Evolutionary conservation across 1,140 invertebrate genomes (phyloP).

Genomic region (Portunus trituberculatus): DNA sequence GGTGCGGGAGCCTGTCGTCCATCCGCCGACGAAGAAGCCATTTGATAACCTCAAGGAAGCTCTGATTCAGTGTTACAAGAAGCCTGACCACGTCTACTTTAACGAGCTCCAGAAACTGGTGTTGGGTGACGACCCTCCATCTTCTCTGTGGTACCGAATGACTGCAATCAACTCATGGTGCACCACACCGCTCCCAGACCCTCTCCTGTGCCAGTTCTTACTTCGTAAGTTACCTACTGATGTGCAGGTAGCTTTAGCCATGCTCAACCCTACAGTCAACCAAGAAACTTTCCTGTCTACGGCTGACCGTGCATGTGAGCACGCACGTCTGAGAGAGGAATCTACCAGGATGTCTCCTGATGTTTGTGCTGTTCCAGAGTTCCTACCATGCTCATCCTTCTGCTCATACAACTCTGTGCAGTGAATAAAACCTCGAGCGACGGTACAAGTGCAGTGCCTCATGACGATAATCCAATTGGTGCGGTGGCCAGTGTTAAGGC

Average conservation of each 20-base stretch:
- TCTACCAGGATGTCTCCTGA: too few species aligned
- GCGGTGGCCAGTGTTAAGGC: too few species aligned
- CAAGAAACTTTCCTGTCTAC: too few species aligned
- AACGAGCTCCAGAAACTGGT: not conserved
- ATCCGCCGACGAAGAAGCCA: not conserved
- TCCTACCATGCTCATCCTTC: too few species aligned
- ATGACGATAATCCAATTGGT: too few species aligned
- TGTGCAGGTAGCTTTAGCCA: not conserved
- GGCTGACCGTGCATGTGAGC: too few species aligned
- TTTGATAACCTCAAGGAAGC: conserved; percentile 29
- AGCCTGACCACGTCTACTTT: not conserved
- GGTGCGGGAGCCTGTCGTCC: not conserved
- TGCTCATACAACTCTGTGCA: too few species aligned
- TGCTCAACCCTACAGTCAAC: too few species aligned
- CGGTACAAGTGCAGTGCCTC: too few species aligned
- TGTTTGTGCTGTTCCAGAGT: too few species aligned
- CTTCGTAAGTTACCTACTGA: not conserved
- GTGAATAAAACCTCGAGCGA: too few species aligned
- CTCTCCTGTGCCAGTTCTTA: conserved; percentile 10
- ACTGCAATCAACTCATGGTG: conserved; percentile 17
- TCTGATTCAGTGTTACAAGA: not conserved
- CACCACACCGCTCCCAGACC: not conserved
- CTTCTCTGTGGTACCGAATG: not conserved
- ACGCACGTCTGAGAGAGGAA: too few species aligned
- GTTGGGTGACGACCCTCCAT: not conserved